These are phyloP conservation scores for Stegana nigrithorax DNA, from an alignment of 2,888 invertebrate genomes.

Conservation along the genomic window DNA sequence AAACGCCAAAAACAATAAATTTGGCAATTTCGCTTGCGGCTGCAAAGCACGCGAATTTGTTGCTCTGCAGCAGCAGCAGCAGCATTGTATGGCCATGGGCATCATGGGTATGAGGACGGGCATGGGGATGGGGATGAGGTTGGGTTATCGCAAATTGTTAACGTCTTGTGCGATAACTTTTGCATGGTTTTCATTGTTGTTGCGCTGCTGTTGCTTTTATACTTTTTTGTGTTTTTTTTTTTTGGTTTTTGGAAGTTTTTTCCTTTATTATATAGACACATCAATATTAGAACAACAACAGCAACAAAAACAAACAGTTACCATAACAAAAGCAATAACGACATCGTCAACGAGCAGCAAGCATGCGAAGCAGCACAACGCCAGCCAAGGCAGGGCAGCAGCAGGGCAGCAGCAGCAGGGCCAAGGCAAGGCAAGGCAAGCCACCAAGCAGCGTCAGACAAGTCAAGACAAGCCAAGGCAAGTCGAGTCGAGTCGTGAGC, in stretches of 20 bases:
- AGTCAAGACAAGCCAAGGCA: not conserved
- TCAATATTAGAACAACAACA: slow-evolving; percentile 35
- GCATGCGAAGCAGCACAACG: not conserved
- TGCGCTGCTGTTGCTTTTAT: slow-evolving; percentile 1
- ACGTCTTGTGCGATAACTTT: slow-evolving; percentile 20
- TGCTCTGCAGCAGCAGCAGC: not conserved
- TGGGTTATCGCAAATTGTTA: not conserved
- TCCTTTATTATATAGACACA: slow-evolving; percentile 36
- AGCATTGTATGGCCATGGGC: not conserved
- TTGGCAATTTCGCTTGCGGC: slow-evolving; percentile 20
- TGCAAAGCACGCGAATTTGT: not conserved
- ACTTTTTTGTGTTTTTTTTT: slow-evolving; percentile 9
- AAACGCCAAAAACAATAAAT: slow-evolving; percentile 23
- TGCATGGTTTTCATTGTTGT: slow-evolving; percentile 24
- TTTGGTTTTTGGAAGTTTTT: slow-evolving; percentile 35
- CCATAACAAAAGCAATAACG: not conserved
- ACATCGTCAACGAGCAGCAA: not conserved
- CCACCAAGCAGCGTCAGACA: not conserved
- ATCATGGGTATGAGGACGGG: not conserved
- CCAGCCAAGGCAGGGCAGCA: not conserved
- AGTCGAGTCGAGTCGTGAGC: not conserved
- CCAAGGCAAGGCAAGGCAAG: not conserved
- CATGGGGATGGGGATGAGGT: not conserved
- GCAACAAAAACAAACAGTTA: slow-evolving; percentile 31
- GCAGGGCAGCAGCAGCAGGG: not conserved